phyloP scores from a whole-genome alignment of 1,140 invertebrate genomes.

The Aleiodes sp. region DNA sequence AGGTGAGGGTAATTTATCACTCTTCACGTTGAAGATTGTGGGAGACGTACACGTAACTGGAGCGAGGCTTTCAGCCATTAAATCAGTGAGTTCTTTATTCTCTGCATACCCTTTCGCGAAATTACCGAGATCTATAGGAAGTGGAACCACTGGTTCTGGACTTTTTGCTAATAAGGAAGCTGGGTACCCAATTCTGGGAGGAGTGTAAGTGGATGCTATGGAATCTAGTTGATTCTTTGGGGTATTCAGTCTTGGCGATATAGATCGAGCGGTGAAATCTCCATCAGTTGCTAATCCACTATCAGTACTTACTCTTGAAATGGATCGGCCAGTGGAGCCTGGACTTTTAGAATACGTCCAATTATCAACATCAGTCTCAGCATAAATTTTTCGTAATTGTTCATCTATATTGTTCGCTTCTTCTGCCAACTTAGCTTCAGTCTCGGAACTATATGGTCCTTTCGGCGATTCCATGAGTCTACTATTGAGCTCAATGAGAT shows the following conservation, averaged over 20 bases:
- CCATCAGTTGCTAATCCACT: constrained; percentile 62
- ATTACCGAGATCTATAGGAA: constrained; percentile 61
- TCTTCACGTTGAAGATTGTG: constrained; percentile 61
- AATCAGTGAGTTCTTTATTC: constrained; percentile 63
- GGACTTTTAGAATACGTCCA: constrained; percentile 77
- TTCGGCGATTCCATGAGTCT: constrained; percentile 71
- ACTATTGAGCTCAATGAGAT: constrained; percentile 78
- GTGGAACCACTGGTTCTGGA: constrained; percentile 57
- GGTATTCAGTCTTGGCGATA: constrained; percentile 61
- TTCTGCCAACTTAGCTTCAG: constrained; percentile 70
- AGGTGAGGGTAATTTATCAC: constrained; percentile 70
- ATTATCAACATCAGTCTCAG: constrained; percentile 73
- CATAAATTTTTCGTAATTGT: constrained; percentile 74
- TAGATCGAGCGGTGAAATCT: constrained; percentile 61
- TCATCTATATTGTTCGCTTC: constrained; percentile 76
- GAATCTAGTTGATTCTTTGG: constrained; percentile 61
- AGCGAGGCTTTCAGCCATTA: constrained; percentile 66
- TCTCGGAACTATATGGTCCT: constrained; percentile 66
- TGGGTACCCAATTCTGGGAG: constrained; percentile 54
- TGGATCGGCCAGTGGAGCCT: constrained; percentile 59
- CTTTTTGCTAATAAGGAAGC: constrained; percentile 55
- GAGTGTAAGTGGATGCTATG: constrained; percentile 56
- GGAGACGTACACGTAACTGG: constrained; percentile 64
- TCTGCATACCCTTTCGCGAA: constrained; percentile 64
- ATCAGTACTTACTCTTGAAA: constrained; percentile 62